Evolutionary conservation across 2,888 invertebrate genomes (phyloP).

Genomic region (Pyralis farinalis): DNA sequence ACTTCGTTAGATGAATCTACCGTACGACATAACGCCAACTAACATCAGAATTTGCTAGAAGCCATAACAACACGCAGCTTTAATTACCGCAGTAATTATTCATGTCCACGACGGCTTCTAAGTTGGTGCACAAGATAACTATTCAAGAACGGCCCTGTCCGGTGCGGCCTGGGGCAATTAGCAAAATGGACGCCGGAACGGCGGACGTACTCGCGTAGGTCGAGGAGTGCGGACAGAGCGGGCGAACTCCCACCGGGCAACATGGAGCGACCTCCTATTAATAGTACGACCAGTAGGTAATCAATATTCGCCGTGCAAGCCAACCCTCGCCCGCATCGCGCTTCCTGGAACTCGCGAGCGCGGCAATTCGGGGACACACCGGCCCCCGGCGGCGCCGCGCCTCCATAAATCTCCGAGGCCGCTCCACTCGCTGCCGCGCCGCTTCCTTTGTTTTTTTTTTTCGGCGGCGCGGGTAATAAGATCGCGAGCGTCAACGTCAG

Average conservation of each 20-base stretch:
- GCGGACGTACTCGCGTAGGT: slow-evolving; percentile 43
- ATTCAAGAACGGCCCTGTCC: slow-evolving; percentile 23
- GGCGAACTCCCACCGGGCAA: slow-evolving; percentile 35
- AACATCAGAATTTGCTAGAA: neutral
- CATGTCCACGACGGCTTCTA: slow-evolving; percentile 6
- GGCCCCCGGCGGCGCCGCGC: slow-evolving; percentile 68
- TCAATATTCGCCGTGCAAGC: slow-evolving; percentile 67
- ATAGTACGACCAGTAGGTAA: slow-evolving; percentile 59
- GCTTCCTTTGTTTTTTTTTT: slow-evolving; percentile 65
- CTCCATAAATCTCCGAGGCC: slow-evolving; percentile 45
- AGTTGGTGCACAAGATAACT: slow-evolving; percentile 11
- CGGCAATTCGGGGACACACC: slow-evolving; percentile 35
- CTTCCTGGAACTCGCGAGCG: slow-evolving; percentile 57
- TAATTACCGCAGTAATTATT: slow-evolving; percentile 12
- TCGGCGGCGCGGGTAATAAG: slow-evolving; percentile 57
- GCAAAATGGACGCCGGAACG: slow-evolving; percentile 58
- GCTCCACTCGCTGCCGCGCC: slow-evolving; percentile 33
- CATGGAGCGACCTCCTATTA: slow-evolving; percentile 54
- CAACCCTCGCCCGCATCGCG: slow-evolving; percentile 58
- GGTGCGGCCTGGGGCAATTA: slow-evolving; percentile 50
- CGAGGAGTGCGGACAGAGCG: slow-evolving; percentile 24
- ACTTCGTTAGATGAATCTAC: neutral
- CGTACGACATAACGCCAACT: neutral
- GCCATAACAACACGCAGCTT: neutral
- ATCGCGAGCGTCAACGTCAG: slow-evolving; percentile 72